phyloP scores from a whole-genome alignment of 2,888 invertebrate species.

The Drosophila paracracens region DNA sequence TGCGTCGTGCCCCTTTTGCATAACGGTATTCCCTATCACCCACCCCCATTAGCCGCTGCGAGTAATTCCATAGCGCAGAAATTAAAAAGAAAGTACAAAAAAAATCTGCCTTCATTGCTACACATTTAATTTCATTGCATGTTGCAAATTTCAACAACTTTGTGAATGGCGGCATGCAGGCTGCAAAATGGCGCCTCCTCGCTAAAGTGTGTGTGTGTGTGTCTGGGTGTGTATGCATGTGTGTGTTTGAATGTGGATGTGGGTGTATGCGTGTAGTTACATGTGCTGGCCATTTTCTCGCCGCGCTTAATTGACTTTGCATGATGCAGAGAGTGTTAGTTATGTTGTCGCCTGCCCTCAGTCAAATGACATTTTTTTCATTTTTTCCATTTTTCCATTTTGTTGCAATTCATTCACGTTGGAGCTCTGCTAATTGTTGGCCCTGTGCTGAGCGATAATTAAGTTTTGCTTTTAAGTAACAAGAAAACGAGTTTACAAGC shows the following conservation, averaged over 20 bases:
- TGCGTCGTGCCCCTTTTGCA: conserved; percentile 4
- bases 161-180: conserved; percentile 51
- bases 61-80: not conserved
- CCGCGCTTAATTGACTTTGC: conserved; percentile 67
- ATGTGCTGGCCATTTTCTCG: conserved; percentile 51
- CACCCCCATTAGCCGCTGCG: not conserved
- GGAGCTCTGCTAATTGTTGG: conserved; percentile 28
- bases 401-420: conserved; percentile 15
- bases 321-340: conserved; percentile 50
- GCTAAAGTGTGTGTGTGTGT: conserved; percentile 3
- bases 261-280: not conserved
- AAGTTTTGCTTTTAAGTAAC: conserved; percentile 21
- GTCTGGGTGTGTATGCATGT: conserved; percentile 1
- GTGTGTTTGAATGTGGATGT: not conserved
- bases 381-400: conserved; percentile 17
- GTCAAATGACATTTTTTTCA: conserved; percentile 16
- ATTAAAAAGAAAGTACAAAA: not conserved
- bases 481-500: conserved; percentile 1
- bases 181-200: conserved; percentile 44
- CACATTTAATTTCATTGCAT: conserved; percentile 45
- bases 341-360: conserved; percentile 41
- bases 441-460: conserved; percentile 36
- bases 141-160: conserved; percentile 55
- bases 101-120: conserved; percentile 4
- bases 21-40: not conserved